Evolutionary conservation across 2,113 vertebrate species (phyloP), one percentile per base, ranked within the genome.

Genomic region (Prionailurus bengalensis): DNA sequence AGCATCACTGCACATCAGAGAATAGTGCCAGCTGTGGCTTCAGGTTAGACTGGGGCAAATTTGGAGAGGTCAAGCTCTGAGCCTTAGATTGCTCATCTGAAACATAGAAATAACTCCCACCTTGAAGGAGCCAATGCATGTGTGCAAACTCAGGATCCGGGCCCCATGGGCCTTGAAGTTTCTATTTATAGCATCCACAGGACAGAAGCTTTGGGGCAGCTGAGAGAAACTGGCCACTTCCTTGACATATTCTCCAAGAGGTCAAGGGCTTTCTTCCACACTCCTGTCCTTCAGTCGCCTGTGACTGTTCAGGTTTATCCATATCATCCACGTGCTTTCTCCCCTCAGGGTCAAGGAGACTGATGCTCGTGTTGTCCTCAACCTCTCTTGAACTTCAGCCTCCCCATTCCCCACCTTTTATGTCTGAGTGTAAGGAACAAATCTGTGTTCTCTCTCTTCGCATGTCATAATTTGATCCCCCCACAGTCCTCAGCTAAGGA

Each of bases 331-430:
- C 10, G 5, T 21, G 7, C 1, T 90, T 71, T 53, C 70, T 89
- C 21, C 33, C 10, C 19, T 78, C 17, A 71, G 21, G 70, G 13
- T 48, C 53, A 61, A 70, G 12, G 39, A 90, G 53, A 29, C 21
- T 11, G 51, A 84, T 5, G 13, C 27, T n/a, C 13, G 7, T 73
- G 5, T 51, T 53, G 21, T 55, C 27, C 61, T 36, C 53, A 71
- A 31, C 21, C 63, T 61, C 61, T 58, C 39, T 51, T 36, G 8
- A 78, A 15, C 25, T 70, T n/a, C 21, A 3, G 5, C 39, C 61
- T 55, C 29, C 33, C 39, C n/a, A 1, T 0, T 1, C 29, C 27
- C 4, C 21, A 4, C 2, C 4, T 63, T 51, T 58, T 58, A 39
- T 42, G n/a, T 63, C 79, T 89, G 85, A 39, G 11, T 61, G n/a